Evolutionary conservation across 2,113 vertebrate genomes (phyloP).

Genomic region (Nothobranchius kuhntae): DNA sequence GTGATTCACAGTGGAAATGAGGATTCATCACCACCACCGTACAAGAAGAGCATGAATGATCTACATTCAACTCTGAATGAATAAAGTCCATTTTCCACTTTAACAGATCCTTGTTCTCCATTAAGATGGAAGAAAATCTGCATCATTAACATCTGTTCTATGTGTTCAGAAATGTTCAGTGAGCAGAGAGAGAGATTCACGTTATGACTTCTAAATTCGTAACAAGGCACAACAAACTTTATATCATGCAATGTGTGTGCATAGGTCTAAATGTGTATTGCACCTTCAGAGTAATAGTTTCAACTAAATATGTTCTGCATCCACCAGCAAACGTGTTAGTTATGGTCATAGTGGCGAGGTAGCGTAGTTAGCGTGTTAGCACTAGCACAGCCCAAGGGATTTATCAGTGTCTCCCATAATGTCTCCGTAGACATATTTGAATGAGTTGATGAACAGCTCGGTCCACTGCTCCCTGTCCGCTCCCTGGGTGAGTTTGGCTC

Average conservation of each 20-base stretch:
- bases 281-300: constrained; percentile 23
- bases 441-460: constrained; percentile 94
- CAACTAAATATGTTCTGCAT: constrained; percentile 33
- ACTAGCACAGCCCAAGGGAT: constrained; percentile 85
- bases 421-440: constrained; percentile 94
- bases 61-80: constrained; percentile 31
- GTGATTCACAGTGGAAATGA: constrained; percentile 71
- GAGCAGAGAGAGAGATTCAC: constrained; percentile 3
- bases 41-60: constrained; percentile 40
- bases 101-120: constrained; percentile 26
- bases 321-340: constrained; percentile 65
- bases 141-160: constrained; percentile 18
- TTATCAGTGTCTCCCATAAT: constrained; percentile 90
- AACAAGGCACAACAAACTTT: constrained; percentile 20
- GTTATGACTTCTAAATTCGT: constrained; percentile 21
- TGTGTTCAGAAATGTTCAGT: constrained; percentile 8
- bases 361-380: constrained; percentile 58
- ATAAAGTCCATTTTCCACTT: constrained; percentile 38
- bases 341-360: constrained; percentile 59
- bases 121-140: constrained; percentile 39
- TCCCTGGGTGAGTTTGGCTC: constrained; percentile 93
- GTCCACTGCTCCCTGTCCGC: constrained; percentile 92
- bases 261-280: constrained; percentile 41
- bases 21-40: constrained; percentile 42
- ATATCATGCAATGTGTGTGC: constrained; percentile 48